Evolutionary conservation across 2,888 invertebrate species (phyloP).

Genomic region (Cordilura impudica): DNA sequence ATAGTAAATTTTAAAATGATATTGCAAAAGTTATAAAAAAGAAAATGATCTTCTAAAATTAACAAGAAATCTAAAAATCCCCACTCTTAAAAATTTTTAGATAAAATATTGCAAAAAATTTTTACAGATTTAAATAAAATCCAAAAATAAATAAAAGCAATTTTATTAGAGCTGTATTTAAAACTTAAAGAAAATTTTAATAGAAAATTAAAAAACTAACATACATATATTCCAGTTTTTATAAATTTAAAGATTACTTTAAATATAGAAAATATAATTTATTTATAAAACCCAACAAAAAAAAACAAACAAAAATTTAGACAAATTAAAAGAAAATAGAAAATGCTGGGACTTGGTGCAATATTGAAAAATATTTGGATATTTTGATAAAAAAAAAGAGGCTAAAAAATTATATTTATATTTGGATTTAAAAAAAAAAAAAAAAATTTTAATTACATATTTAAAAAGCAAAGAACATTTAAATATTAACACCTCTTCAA

Average conservation of each 20-base stretch:
- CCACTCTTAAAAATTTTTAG: not conserved
- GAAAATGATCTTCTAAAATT: too few relatives aligned
- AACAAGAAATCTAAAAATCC: not conserved
- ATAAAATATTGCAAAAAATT: not conserved
- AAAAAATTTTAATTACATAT: not conserved
- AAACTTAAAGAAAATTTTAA: not conserved
- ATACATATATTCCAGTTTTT: not conserved
- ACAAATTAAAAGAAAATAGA: conserved; percentile 5
- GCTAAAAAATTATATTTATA: not conserved
- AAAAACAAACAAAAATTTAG: conserved; percentile 1
- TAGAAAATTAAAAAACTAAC: not conserved
- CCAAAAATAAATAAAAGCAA: not conserved
- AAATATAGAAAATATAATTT: not conserved
- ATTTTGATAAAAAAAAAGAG: not conserved
- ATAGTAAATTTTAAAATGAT: too few relatives aligned
- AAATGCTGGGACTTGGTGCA: conserved; percentile 59
- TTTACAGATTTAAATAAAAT: not conserved
- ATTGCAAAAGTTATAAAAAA: too few relatives aligned
- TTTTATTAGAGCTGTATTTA: conserved; percentile 3
- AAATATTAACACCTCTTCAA: not conserved
- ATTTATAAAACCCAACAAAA: too few relatives aligned
- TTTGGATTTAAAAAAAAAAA: not conserved
- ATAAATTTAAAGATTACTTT: not conserved
- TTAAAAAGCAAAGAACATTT: not conserved
- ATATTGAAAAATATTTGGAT: conserved; percentile 32